Percentiles rank a stretch among this genome's conserved stretches.
Evolutionary conservation across 2,113 vertebrate species (phyloP).

Genomic region (Carollia perspicillata): DNA sequence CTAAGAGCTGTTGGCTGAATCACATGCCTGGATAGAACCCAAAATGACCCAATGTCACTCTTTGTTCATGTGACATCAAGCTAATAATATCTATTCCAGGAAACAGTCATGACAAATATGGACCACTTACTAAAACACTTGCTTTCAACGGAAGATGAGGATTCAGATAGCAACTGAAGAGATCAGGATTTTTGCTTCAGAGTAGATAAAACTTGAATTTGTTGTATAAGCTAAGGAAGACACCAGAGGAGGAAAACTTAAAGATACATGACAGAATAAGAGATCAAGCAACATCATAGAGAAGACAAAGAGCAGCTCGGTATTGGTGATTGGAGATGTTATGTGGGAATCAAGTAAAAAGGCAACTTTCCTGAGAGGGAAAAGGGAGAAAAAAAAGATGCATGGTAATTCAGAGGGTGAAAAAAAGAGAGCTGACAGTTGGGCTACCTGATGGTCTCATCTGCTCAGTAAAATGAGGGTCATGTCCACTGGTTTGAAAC

Average conservation of each 20-base stretch:
- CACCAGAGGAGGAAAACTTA: not conserved
- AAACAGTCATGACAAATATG: constrained; percentile 13
- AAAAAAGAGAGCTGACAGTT: not conserved
- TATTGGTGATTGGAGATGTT: not conserved
- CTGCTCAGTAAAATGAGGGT: not conserved
- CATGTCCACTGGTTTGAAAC: not conserved
- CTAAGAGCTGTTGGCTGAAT: not conserved
- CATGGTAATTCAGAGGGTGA: not conserved
- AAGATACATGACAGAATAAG: not conserved
- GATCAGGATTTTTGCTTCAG: not conserved
- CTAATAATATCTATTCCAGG: constrained; percentile 34
- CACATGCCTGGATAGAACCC: not conserved
- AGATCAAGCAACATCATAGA: not conserved
- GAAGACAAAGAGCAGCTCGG: not conserved
- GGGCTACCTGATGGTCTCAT: not conserved
- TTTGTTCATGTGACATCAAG: constrained; percentile 13
- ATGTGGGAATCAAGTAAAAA: not conserved
- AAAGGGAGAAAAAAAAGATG: too few relatives aligned
- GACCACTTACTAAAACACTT: constrained; percentile 7
- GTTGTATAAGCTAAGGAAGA: not conserved
- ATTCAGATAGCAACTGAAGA: not conserved
- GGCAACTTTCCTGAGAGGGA: not conserved
- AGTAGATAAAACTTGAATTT: not conserved
- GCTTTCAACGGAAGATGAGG: not conserved
- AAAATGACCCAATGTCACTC: not conserved